Conservation (phyloP, 1,140 invertebrate species). For the Idris sp. region DNA sequence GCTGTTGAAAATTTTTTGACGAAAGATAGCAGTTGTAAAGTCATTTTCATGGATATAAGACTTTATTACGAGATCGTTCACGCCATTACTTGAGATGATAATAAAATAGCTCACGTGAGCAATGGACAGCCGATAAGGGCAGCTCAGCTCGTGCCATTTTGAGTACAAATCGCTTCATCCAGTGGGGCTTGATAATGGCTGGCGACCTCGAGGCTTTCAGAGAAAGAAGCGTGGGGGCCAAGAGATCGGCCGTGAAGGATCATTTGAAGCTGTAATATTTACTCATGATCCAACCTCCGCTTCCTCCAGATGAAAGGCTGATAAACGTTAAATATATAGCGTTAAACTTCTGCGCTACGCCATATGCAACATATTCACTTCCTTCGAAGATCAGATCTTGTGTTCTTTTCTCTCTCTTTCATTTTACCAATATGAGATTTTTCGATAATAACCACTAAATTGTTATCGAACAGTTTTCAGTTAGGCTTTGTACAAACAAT, state of each 20-base stretch:
- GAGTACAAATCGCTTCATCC: conserved; percentile 62
- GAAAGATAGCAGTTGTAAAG: conserved; percentile 49
- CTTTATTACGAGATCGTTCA: conserved; percentile 64
- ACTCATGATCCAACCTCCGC: conserved; percentile 34
- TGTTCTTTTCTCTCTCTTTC: not conserved
- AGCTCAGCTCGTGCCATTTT: conserved; percentile 61
- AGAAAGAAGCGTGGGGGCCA: conserved; percentile 28
- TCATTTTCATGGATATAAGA: conserved; percentile 59
- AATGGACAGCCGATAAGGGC: conserved; percentile 58
- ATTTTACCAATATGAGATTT: no score
- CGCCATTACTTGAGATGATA: conserved; percentile 53
- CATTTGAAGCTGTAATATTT: conserved; percentile 57
- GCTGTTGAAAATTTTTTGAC: no score
- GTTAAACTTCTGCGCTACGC: conserved; percentile 44
- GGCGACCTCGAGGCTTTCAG: conserved; percentile 51
- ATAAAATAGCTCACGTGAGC: conserved; percentile 47
- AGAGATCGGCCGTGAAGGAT: conserved; percentile 39
- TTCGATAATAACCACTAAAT: no score
- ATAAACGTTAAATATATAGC: conserved; percentile 50
- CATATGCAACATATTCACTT: conserved; percentile 30
- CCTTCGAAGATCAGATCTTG: no score
- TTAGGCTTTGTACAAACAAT: no score
- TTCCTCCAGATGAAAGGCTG: conserved; percentile 27
- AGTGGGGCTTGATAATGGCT: conserved; percentile 48
- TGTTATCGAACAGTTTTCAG: no score